Base-by-base conservation (phyloP, 2,888 invertebrate genomes). In the Nasonovia ribisnigri region DNA sequence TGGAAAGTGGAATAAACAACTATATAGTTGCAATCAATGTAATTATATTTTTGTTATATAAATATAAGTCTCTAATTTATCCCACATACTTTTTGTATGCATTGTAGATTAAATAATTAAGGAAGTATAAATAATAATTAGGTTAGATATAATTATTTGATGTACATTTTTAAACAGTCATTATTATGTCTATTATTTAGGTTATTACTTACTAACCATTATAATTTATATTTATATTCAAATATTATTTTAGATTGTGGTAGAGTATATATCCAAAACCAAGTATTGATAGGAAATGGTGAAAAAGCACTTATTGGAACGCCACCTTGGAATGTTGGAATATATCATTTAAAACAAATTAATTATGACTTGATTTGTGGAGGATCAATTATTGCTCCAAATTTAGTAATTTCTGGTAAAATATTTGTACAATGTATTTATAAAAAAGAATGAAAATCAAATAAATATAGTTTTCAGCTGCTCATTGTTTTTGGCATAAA, bases 211-310 rank as follows among this genome's bases (percentile, higher is more conserved):
- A 51, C 24, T n/a, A 36, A 20, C 20, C n/a, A 3, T 10, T 3
- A 8, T 88, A 0, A 51, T 86, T 24, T 84, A 43, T 8, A 42
- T 43, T 5, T 4, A 0, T n/a, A 43, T 43, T 24, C 2, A 88
- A 48, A 48, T 77, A 36, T 90, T 77, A 26, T 54, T 54, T 51
- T 95, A 96, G 96, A 95, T 89, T 96, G 96, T 94, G 96, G 96
- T 46, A 93, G 95, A 87, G 94, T 95, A 10, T 94, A 94, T 26
- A 36, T 87, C 20, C 90, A 93, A 24, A 86, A 11, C 0, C 8
- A 29, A 42, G 95, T 96, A 6, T 94, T 95, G 5, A 95, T 96
- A 77, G 95, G 95, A 5, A 95, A 95, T 87, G 96, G 96, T n/a
- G 90, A 92, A 4, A 5, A 10, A 11, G 95, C 96, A 8, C 94